These are phyloP conservation scores for Argopecten irradians DNA, from an alignment of 1,140 invertebrate genomes.

Conservation along the genomic window DNA sequence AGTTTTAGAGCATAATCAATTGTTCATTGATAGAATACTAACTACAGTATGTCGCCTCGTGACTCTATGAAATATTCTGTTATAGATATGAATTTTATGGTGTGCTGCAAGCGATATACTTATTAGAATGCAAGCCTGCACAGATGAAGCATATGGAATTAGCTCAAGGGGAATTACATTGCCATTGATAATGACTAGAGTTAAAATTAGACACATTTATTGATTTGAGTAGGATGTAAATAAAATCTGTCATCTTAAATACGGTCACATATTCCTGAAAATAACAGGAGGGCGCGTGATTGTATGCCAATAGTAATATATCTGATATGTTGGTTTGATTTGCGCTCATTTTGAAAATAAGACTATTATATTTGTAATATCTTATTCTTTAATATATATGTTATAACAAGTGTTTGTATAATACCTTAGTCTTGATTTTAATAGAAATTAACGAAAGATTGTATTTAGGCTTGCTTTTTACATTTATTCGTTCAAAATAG, in stretches of 20 bases:
- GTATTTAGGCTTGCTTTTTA: no score
- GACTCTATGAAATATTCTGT: background rate
- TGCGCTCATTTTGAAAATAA: no score
- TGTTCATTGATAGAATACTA: background rate
- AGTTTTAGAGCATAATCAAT: background rate
- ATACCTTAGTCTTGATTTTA: no score
- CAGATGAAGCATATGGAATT: background rate
- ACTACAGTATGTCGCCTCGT: background rate
- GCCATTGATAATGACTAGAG: background rate
- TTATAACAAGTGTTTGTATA: no score
- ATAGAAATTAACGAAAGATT: no score
- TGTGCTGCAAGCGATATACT: background rate
- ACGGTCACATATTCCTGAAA: background rate
- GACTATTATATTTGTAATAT: no score
- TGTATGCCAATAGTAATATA: no score
- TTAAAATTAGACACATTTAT: background rate
- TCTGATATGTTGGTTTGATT: no score
- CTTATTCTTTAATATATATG: no score
- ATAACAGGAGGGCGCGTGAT: no score
- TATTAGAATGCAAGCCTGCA: background rate
- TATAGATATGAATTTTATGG: background rate
- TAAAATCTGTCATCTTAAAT: background rate
- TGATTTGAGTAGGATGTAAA: background rate
- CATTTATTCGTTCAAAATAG: no score
- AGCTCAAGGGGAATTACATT: background rate